Evolutionary conservation across 2,113 vertebrate species (phyloP).

Genomic region (Todiramphus chloris): DNA sequence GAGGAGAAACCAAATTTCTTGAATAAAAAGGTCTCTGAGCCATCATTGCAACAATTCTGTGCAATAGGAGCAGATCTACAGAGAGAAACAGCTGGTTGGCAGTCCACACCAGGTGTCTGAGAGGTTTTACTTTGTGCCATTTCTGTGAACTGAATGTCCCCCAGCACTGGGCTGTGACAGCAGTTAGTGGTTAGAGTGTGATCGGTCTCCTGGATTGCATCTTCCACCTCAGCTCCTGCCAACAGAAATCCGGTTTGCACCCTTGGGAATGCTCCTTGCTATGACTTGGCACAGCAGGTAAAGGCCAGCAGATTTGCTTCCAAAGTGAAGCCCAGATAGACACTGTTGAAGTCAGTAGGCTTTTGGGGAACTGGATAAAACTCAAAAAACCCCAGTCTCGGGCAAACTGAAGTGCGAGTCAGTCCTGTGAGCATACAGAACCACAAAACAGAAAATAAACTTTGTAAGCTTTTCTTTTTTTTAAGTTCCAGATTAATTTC

Average conservation of each 20-base stretch:
- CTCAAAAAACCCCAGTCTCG: neutral
- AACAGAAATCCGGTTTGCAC: neutral
- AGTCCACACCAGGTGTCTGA: neutral
- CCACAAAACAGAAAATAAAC: neutral
- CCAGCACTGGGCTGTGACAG: neutral
- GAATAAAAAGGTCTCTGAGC: neutral
- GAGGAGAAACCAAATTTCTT: neutral
- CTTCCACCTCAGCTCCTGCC: neutral
- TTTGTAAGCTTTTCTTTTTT: neutral
- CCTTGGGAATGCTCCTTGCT: neutral
- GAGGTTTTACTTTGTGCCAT: neutral
- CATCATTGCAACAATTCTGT: rapidly evolving
- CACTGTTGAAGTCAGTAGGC: neutral
- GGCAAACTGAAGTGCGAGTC: neutral
- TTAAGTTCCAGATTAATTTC: neutral
- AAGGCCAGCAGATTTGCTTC: neutral
- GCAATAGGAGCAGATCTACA: neutral
- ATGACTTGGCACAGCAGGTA: neutral
- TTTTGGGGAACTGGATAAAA: neutral
- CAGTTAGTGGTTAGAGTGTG: neutral
- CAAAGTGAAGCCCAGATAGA: neutral
- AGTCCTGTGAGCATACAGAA: neutral
- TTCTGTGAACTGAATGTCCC: neutral
- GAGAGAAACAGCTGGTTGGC: neutral
- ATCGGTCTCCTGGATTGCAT: neutral